Conservation (phyloP, 2,797 vertebrate genomes). For the Rallus crepitans region DNA sequence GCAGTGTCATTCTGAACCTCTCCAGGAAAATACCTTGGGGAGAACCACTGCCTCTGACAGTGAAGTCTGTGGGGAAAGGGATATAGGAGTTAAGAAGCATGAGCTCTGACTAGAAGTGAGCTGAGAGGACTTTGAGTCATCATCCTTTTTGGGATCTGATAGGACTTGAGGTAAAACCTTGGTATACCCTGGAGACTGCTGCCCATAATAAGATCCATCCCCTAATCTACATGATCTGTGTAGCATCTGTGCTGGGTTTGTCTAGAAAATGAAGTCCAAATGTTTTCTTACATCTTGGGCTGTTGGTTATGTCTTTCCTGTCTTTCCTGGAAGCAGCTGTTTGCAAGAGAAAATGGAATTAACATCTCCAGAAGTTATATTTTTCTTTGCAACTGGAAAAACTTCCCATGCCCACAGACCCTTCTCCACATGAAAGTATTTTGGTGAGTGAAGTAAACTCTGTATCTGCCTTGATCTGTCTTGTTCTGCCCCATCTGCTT, state of each 20-base stretch:
- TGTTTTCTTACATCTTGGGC: neutral
- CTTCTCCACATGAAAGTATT: neutral
- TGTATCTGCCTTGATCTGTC: neutral
- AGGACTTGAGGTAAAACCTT: neutral
- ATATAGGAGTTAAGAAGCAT: neutral
- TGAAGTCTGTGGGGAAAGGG: neutral
- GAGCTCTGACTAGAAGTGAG: neutral
- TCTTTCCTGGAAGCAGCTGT: too few species aligned
- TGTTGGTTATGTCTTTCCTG: neutral
- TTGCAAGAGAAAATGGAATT: neutral
- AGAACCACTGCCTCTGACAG: neutral
- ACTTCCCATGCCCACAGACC: neutral
- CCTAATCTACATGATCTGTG: fast-evolving
- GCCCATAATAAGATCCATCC: neutral
- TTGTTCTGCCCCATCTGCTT: neutral
- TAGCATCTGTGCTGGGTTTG: neutral
- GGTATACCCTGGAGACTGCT: neutral
- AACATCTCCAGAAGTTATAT: neutral
- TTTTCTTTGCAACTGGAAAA: neutral
- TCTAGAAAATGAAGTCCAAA: neutral
- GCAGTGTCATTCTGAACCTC: neutral
- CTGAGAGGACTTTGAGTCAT: neutral
- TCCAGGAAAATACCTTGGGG: neutral
- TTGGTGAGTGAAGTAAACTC: neutral
- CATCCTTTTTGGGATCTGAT: neutral